Evolutionary conservation across 1,140 invertebrate species (phyloP).

Genomic region (Vanessa atalanta): DNA sequence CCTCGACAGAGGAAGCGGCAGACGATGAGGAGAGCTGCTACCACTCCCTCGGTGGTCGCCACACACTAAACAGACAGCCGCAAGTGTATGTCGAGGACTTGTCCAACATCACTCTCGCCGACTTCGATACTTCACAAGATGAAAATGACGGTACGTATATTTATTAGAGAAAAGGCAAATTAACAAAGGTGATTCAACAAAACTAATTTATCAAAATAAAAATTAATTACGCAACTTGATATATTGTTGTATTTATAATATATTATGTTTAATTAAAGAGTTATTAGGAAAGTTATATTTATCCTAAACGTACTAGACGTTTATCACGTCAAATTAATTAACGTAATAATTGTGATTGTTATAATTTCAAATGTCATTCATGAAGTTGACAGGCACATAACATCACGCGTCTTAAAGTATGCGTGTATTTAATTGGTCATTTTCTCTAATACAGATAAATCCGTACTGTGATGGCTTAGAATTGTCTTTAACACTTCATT

Average conservation of each 20-base stretch:
- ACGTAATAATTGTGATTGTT: slow-evolving; percentile 25
- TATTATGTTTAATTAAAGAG: not conserved
- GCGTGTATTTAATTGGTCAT: slow-evolving; percentile 37
- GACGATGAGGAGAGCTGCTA: slow-evolving; percentile 75
- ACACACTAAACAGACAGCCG: slow-evolving; percentile 65
- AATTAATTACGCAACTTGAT: not conserved
- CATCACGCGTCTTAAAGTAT: slow-evolving; percentile 29
- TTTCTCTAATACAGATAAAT: slow-evolving; percentile 36
- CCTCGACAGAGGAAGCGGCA: slow-evolving; percentile 82
- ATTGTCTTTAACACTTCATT: slow-evolving; percentile 12
- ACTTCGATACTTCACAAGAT: slow-evolving; percentile 68
- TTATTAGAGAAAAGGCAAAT: not conserved
- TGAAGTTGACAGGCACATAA: slow-evolving; percentile 29
- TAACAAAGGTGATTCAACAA: too few relatives aligned
- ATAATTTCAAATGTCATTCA: slow-evolving; percentile 37
- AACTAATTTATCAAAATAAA: not conserved
- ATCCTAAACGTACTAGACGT: slow-evolving; percentile 11
- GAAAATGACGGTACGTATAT: slow-evolving; percentile 70
- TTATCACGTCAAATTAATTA: slow-evolving; percentile 20
- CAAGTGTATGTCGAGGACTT: slow-evolving; percentile 74
- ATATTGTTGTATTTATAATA: not conserved
- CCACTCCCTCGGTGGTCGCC: slow-evolving; percentile 71
- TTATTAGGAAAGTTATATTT: slow-evolving; percentile 13
- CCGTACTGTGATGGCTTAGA: not conserved
- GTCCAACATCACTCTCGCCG: slow-evolving; percentile 66